phyloP scores from a whole-genome alignment of 2,888 invertebrate species.

The Melanostoma mellinum region DNA sequence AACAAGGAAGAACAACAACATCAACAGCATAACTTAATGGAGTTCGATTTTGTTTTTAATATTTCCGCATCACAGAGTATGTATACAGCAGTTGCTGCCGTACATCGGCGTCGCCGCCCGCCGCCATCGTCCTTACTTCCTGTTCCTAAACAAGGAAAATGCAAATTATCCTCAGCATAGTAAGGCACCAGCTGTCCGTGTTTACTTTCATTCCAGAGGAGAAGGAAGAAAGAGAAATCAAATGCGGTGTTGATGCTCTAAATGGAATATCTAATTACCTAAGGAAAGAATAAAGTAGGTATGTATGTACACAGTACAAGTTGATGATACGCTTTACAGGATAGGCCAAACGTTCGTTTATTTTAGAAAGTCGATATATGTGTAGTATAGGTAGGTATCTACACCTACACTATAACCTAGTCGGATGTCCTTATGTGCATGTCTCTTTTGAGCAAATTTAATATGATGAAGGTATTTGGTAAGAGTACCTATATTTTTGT shows the following conservation, averaged over 20 bases:
- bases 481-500: no score
- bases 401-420: no score
- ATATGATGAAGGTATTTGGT: no score
- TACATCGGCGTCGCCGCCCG: background rate
- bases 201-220: conserved; percentile 34
- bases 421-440: no score
- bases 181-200: conserved; percentile 17
- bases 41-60: conserved; percentile 36
- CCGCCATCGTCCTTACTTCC: background rate
- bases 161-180: conserved; percentile 17
- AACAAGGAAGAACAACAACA: conserved; percentile 12
- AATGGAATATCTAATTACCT: conserved; percentile 33
- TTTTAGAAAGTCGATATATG: no score
- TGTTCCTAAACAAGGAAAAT: background rate
- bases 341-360: no score
- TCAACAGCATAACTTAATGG: conserved; percentile 33
- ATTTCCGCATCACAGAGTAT: conserved; percentile 18
- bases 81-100: background rate
- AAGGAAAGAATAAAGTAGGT: conserved; percentile 3
- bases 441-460: no score
- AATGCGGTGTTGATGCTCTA: conserved; percentile 29
- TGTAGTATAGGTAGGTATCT: no score
- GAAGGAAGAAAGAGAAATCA: conserved; percentile 12
- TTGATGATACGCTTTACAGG: conserved; percentile 7
- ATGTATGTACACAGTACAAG: background rate